Percentiles rank a stretch among this genome's conserved stretches.
These are phyloP conservation scores for Percopsis transmontana DNA, from an alignment of 2,113 vertebrate genomes.

Conservation along the genomic window DNA sequence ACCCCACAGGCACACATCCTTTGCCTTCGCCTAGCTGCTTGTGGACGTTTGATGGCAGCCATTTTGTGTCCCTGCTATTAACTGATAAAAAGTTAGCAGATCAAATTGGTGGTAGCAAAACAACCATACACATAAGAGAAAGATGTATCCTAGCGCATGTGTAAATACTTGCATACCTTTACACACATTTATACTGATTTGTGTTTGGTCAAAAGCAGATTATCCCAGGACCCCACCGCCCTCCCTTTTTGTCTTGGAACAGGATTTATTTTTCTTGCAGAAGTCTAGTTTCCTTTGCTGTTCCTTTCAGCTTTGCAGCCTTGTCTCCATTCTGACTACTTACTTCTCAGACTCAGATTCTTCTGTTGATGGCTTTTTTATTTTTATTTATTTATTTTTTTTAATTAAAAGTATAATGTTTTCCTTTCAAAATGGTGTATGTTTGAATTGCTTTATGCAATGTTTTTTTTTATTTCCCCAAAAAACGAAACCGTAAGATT, in stretches of 20 bases:
- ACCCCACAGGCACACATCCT: slow-evolving; percentile 4
- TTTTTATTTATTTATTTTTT: too few species aligned
- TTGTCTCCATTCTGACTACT: neutral
- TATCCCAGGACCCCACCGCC: neutral
- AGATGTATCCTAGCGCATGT: slow-evolving; percentile 8
- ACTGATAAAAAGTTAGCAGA: neutral
- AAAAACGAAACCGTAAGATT: too few species aligned
- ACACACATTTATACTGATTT: slow-evolving; percentile 6
- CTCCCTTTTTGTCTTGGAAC: neutral
- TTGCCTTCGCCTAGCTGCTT: slow-evolving; percentile 56
- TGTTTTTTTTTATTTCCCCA: too few species aligned
- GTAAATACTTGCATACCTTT: slow-evolving; percentile 33
- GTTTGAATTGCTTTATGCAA: too few species aligned
- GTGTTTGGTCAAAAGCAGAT: neutral
- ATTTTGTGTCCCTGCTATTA: slow-evolving; percentile 40
- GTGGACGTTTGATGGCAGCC: slow-evolving; percentile 47
- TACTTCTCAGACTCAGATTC: neutral
- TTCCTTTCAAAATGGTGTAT: too few species aligned
- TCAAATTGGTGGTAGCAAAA: slow-evolving; percentile 15
- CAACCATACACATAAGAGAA: slow-evolving; percentile 10
- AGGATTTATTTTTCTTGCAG: neutral
- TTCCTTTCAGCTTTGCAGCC: neutral
- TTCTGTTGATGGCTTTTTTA: neutral
- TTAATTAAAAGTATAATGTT: too few species aligned
- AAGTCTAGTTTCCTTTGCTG: neutral